These are phyloP conservation scores for Micoletzkya japonica DNA, from an alignment of 2,888 invertebrate species.

Conservation along the genomic window DNA sequence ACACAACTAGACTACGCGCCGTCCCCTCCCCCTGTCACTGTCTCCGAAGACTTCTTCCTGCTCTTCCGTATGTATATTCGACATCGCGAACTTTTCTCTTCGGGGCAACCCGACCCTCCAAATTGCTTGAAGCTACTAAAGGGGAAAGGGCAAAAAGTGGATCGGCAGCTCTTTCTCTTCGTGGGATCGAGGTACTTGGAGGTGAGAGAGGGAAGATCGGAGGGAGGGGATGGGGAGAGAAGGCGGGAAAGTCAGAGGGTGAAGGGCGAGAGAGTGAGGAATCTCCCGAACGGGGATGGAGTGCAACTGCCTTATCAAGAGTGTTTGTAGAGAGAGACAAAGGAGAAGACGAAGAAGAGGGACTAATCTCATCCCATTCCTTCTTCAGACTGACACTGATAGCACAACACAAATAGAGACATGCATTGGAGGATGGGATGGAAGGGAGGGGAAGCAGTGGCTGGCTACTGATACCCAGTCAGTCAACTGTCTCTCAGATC, in stretches of 20 bases:
- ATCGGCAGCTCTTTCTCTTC: not conserved
- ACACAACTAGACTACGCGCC: not conserved
- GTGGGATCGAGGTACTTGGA: not conserved
- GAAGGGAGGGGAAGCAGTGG: too few relatives aligned
- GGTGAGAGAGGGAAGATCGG: not conserved
- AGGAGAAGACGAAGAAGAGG: not conserved
- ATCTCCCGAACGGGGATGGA: not conserved
- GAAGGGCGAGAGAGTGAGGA: not conserved
- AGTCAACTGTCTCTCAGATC: too few relatives aligned
- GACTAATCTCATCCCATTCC: not conserved
- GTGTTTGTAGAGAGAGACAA: too few relatives aligned
- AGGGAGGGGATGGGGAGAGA: not conserved
- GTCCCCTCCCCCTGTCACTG: not conserved
- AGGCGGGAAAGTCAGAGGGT: not conserved
- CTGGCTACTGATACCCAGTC: too few relatives aligned
- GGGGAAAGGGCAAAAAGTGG: not conserved
- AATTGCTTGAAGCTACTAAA: too few relatives aligned
- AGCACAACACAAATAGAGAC: too few relatives aligned
- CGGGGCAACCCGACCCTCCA: too few relatives aligned
- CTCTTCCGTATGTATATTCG: not conserved
- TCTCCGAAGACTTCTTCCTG: constrained; percentile 12
- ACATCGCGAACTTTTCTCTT: too few relatives aligned
- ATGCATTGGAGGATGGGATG: too few relatives aligned
- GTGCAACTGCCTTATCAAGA: not conserved
- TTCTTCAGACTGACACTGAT: not conserved